Evolutionary conservation across 2,113 vertebrate genomes (phyloP), one percentile per base, ranked within the genome.

Genomic region (Paradoxurus hermaphroditus): DNA sequence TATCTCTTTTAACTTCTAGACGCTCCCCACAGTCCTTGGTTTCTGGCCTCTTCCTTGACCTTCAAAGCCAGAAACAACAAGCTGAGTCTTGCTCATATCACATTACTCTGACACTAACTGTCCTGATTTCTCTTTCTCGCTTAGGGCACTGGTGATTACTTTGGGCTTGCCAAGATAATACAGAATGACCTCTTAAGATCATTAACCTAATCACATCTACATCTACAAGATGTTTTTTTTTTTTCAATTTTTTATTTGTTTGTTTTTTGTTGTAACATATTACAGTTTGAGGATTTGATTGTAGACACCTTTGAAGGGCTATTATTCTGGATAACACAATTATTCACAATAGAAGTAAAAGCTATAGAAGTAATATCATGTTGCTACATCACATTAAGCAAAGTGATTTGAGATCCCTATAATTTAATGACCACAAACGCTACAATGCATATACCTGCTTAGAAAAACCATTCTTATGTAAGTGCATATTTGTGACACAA

Each of bases 381-480:
- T 41, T 63, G 27, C 49, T 23, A 59, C 1, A 85, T 63, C 21
- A 14, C 41, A 93, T 95, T 90, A 97, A 93, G 82, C 72, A 65
- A 94, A 83, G 86, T 59, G 56, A 89, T 79, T 83, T 91, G 44
- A 94, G 81, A 96, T 85, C 27, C 41, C 67, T 87, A 25, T 86
- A 82, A 94, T 91, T 97, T 91, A 94, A 85, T 51, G 27, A 95
- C 59, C 46, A 86, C 67, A 96, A 96, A 86, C 94, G 70, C 77
- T 79, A 56, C n/a, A 59, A 82, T 95, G 56, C 46, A 88, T 44
- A 94, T 18, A 89, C 67, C 75, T 95, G 19, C 79, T 86, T 96
- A 91, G 81, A 96, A 96, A 95, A 97, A 96, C 65, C 36, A 78
- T 72, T 96, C 90, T 81, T 70, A 82, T n/a, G 13, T 44, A 97